These are phyloP conservation scores for Melanotus villosus DNA, from an alignment of 2,888 invertebrate genomes.

Conservation along the genomic window DNA sequence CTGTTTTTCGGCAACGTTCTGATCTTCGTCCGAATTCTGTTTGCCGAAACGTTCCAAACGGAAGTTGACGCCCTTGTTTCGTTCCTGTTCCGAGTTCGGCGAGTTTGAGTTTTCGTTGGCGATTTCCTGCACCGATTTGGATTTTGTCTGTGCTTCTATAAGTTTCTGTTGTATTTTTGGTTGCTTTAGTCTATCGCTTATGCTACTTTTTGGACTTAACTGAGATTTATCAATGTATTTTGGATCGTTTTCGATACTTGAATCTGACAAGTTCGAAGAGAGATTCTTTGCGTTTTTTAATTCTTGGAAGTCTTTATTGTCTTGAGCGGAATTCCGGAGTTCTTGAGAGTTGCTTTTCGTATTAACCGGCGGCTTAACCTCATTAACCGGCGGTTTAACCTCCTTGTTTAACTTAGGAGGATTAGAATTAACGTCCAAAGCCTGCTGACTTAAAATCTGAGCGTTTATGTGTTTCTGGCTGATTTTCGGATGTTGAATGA, in stretches of 20 bases:
- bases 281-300: constrained; percentile 59
- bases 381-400: neutral
- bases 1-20: neutral
- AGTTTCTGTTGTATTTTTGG: constrained; percentile 61
- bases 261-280: constrained; percentile 2
- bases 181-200: constrained; percentile 64
- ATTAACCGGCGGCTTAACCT: neutral
- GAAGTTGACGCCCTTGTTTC: constrained; percentile 44
- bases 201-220: constrained; percentile 55
- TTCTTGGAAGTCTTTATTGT: constrained; percentile 47
- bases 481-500: constrained; percentile 83
- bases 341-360: neutral
- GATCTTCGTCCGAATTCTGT: constrained; percentile 24
- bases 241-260: neutral
- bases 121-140: constrained; percentile 58
- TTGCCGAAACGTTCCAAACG: constrained; percentile 12
- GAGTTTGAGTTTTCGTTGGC: constrained; percentile 5
- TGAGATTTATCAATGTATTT: constrained; percentile 42
- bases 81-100: constrained; percentile 13
- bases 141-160: constrained; percentile 56
- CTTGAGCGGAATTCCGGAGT: no score
- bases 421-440: constrained; percentile 24
- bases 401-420: constrained; percentile 33
- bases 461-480: constrained; percentile 67
- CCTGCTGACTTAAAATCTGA: constrained; percentile 51